A percentile compares a stretch with the other conserved stretches of the same genome.
Conservation (phyloP, 2,888 invertebrate genomes). For the Creontiades dilutus region DNA sequence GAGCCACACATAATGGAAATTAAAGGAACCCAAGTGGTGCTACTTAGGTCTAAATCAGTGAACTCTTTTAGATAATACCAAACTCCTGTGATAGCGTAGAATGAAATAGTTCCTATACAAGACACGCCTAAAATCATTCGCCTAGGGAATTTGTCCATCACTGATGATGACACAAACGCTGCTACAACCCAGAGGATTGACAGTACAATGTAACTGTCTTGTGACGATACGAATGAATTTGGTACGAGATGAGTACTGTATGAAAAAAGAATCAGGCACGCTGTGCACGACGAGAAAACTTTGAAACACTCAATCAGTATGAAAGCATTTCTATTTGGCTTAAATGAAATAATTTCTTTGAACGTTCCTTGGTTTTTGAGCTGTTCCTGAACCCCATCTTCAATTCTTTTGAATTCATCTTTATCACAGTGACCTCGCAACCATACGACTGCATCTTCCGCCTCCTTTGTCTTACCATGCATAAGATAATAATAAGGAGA, state of each 20-base stretch:
- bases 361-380: constrained; percentile 67
- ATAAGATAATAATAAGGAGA: constrained; percentile 83
- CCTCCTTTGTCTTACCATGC: constrained; percentile 78
- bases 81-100: constrained; percentile 55
- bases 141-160: constrained; percentile 75
- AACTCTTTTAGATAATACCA: constrained; percentile 73
- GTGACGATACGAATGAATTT: constrained; percentile 61
- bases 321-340: constrained; percentile 72
- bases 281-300: constrained; percentile 45
- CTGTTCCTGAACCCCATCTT: constrained; percentile 72
- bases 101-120: constrained; percentile 66
- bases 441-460: constrained; percentile 70
- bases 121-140: constrained; percentile 74
- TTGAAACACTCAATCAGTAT: constrained; percentile 65
- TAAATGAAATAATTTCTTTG: constrained; percentile 73
- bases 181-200: constrained; percentile 71
- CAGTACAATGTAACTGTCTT: constrained; percentile 74
- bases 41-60: constrained; percentile 76
- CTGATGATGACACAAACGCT: constrained; percentile 56
- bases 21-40: constrained; percentile 79
- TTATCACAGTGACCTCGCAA: constrained; percentile 63
- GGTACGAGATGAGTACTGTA: constrained; percentile 75
- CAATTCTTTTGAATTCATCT: constrained; percentile 67
- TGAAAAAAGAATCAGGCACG: constrained; percentile 72
- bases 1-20: constrained; percentile 82